Base-by-base conservation (phyloP, 2,797 vertebrate genomes). In the Chaenodraco wilsoni region DNA sequence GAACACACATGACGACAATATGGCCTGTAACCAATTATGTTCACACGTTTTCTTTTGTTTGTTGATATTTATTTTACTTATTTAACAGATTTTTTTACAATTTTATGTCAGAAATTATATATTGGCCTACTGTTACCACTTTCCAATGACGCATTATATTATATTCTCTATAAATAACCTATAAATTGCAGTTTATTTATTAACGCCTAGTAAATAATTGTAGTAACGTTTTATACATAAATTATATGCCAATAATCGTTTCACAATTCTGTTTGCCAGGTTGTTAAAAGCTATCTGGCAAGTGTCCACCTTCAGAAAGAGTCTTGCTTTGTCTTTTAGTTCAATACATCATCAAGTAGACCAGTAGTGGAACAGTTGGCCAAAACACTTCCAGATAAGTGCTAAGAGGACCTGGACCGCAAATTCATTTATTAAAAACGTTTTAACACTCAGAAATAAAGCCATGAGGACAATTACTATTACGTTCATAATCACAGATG, bases 401-500 rank as follows among this genome's bases (percentile, higher is more conserved):
- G 40, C 14, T 59, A 3, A 15, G n/a, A 50, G 60, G 27, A 63
- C 19, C 12, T 19, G 44, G 45, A 62, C 41, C 16, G n/a, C 45
- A 62, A 50, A 37, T 37, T 9, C 12, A 63, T 19, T 49, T 16
- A 40, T 37, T 37, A 37, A 37, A 37, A 9, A 37, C 7, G 33
- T 37, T 37, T 37, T 49, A 10, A 68, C 6, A 68, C 49, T 68
- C 14, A n/a, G 31, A 23, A 13, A 40, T 49, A 68, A 68, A 41
- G 5, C 49, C 5, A 3, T 27, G 33, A 37, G 7, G 33, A 37
- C 3, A 43, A 11, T 5, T 45, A 16, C 7, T 37, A 19, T 8
- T 17, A 60, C 4, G 27, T 51, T 27, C 45, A 49, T 37, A 14
- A n/a, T 62, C 45, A 63, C 60, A 63, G 17, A 49, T 48, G 6